phyloP scores from a whole-genome alignment of 2,797 vertebrate genomes.

The Cercopithecus mitis region DNA sequence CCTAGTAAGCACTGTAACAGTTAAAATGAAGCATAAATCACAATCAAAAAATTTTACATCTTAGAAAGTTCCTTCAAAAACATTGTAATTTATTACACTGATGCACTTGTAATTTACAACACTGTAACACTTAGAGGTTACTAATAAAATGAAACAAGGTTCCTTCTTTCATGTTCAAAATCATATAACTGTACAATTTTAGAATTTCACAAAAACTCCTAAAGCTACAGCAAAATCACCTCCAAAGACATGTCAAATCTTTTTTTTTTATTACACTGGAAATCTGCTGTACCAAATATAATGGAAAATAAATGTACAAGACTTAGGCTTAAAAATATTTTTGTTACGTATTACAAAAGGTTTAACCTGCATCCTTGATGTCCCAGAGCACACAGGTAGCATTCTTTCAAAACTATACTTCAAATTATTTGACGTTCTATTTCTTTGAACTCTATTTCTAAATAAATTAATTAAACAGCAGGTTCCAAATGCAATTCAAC shows the following conservation, averaged over 20 bases:
- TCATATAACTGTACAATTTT: not conserved
- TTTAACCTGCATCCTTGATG: not conserved
- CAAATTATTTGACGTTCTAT: not conserved
- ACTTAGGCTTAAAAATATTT: constrained; percentile 3
- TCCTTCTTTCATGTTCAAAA: not conserved
- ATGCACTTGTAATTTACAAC: not conserved
- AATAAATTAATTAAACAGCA: not conserved
- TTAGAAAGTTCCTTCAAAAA: constrained; percentile 28
- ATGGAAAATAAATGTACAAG: not conserved
- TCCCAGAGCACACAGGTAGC: not conserved
- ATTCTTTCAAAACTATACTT: not conserved
- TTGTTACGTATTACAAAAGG: not conserved
- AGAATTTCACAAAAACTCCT: not conserved
- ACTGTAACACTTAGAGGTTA: not conserved
- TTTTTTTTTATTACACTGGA: not conserved
- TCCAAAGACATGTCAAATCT: not conserved
- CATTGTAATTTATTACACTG: not conserved
- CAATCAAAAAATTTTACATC: not conserved
- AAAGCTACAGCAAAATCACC: not conserved
- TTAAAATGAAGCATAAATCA: constrained; percentile 12
- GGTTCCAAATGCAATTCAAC: not conserved
- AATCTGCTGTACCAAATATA: not conserved
- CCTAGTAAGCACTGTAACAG: not conserved
- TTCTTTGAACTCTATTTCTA: not conserved
- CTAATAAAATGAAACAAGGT: not conserved